Evolutionary conservation across 2,888 invertebrate genomes (phyloP).

Genomic region (Lysandra bellargus): DNA sequence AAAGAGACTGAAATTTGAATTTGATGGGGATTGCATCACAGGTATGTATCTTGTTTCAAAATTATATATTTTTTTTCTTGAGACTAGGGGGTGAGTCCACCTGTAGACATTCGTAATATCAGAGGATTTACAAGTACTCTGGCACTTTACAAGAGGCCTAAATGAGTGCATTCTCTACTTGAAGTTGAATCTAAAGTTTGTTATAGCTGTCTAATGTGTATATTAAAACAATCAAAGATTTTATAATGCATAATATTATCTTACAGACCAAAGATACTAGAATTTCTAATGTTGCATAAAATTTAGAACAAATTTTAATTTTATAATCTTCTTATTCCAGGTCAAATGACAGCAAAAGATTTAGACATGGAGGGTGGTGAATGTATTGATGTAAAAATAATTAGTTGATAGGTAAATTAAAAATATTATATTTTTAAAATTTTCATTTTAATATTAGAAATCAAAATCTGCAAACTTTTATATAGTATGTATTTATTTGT

Average conservation of each 20-base stretch:
- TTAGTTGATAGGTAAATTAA: conserved; percentile 47
- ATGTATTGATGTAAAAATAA: conserved; percentile 74
- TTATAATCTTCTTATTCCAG: conserved; percentile 49
- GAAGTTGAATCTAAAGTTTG: too few species aligned
- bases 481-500: background rate
- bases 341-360: conserved; percentile 60
- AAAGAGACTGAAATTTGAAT: conserved; percentile 68
- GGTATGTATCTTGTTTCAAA: conserved; percentile 44
- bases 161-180: too few species aligned
- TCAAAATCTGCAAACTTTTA: background rate
- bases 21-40: conserved; percentile 76
- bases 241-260: background rate
- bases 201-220: too few species aligned
- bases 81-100: background rate
- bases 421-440: background rate
- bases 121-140: too few species aligned
- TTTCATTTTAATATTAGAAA: background rate
- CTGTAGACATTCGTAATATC: too few species aligned
- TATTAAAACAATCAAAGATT: background rate
- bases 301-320: conserved; percentile 4
- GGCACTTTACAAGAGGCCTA: too few species aligned
- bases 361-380: conserved; percentile 78
- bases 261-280: too few species aligned
- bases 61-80: background rate
- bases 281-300: background rate